Conservation (phyloP, 2,888 invertebrate species). For the Pristionchus entomophagus region DNA sequence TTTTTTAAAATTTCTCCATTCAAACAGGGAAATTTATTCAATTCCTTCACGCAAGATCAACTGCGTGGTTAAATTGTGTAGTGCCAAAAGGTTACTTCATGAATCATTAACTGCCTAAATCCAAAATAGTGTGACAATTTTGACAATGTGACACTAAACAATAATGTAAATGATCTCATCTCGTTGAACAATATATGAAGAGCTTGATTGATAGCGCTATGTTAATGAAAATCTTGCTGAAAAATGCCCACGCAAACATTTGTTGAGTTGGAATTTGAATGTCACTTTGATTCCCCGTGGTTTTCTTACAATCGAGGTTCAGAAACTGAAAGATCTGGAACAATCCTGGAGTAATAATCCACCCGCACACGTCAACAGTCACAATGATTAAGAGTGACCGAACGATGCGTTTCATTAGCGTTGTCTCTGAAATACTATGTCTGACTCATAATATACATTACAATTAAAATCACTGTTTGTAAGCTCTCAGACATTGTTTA, state of each 20-base stretch:
- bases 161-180: not conserved
- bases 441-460: not conserved
- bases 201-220: not conserved
- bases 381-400: not conserved
- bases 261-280: not conserved
- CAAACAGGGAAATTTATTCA: not conserved
- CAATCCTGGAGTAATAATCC: not conserved
- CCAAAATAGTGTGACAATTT: not conserved
- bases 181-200: not conserved
- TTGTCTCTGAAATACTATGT: not conserved
- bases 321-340: not conserved
- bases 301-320: not conserved
- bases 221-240: not conserved
- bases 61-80: not conserved
- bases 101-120: not conserved
- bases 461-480: no score
- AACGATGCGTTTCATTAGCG: not conserved
- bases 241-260: not conserved
- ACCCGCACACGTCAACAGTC: not conserved
- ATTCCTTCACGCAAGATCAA: not conserved
- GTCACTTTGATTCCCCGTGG: not conserved
- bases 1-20: no score
- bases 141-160: no score
- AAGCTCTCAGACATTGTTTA: no score
- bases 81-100: not conserved